Base-by-base conservation (phyloP, 2,888 invertebrate species). In the Chirona hameri region DNA sequence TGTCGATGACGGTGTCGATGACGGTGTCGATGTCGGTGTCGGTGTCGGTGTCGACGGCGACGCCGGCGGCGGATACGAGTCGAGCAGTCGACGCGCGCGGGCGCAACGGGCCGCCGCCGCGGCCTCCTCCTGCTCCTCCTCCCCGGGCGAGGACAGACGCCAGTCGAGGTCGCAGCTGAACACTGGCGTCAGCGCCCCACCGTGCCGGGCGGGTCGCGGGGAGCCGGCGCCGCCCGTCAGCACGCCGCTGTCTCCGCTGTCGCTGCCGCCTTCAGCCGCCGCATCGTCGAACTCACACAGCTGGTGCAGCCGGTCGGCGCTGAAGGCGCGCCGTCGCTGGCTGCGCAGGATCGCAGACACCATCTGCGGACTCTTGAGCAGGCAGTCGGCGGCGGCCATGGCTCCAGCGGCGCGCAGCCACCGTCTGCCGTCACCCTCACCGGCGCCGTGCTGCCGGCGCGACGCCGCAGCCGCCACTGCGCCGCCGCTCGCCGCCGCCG, bases 201-300 rank as follows among this genome's bases (percentile, higher is more conserved):
- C 24, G 39, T 39, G 76, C 7, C 76, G 76, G 18, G 24, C 21
- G 39, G 46, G 21, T 9, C 76, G 76, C 24, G 39, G 76, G 12
- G 39, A 76, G 76, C 24, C 7, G 60, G n/a, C 21, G 60, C 60
- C 60, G 60, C 24, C 21, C 10, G 39, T 10, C 46, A 9, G 76
- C 76, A 76, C 76, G 1, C 76, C 76, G 76, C 76, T 76, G 76
- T 76, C 76, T 21, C 76, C 76, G n/a, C 76, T 76, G 76, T 76
- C 76, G 14, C 27, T 27, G 76, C 76, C 76, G 46, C 27, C 46
- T 46, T 76, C 76, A 27, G 65, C 27, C 65, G 27, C 27, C 65
- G 65, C 12, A 27, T 69, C 65, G 72, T 72, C 72, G 0, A 14
- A 31, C 31, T 72, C 72, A 27, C 72, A 15, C 15, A 72, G 72